A percentile compares a stretch with the other conserved stretches of the same genome.
These are phyloP conservation scores for Labrus mixtus DNA, from an alignment of 2,113 vertebrate species.

Conservation along the genomic window DNA sequence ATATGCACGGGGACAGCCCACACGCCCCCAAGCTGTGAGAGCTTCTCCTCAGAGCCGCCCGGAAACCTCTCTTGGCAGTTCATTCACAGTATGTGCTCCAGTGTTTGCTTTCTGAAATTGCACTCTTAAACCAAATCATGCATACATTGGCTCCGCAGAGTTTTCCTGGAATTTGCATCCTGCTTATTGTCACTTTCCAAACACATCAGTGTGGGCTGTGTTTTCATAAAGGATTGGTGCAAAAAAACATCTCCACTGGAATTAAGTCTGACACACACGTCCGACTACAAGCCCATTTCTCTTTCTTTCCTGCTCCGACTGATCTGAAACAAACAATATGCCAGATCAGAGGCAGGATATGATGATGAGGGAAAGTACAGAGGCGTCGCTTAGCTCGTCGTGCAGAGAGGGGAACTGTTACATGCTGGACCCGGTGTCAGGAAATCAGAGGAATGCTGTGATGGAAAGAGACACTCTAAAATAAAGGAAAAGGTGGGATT, in stretches of 20 bases:
- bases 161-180: slow-evolving; percentile 31
- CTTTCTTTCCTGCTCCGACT: slow-evolving; percentile 1
- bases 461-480: slow-evolving; percentile 22
- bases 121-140: slow-evolving; percentile 26
- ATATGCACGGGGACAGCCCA: slow-evolving; percentile 25
- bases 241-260: slow-evolving; percentile 7
- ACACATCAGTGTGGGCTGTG: slow-evolving; percentile 28
- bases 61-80: slow-evolving; percentile 38
- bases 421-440: slow-evolving; percentile 34
- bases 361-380: slow-evolving; percentile 14
- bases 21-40: slow-evolving; percentile 26
- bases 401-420: not conserved
- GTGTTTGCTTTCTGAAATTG: slow-evolving; percentile 43
- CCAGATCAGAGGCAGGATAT: slow-evolving; percentile 38
- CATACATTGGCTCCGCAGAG: slow-evolving; percentile 14
- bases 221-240: slow-evolving; percentile 43
- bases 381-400: not conserved
- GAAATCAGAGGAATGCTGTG: slow-evolving; percentile 21
- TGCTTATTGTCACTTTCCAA: slow-evolving; percentile 36
- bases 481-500: slow-evolving; percentile 9
- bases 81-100: slow-evolving; percentile 4
- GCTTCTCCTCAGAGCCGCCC: slow-evolving; percentile 40
- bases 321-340: slow-evolving; percentile 43
- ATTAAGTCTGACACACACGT: slow-evolving; percentile 52
- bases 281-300: slow-evolving; percentile 36